Evolutionary conservation across 2,888 invertebrate genomes (phyloP), one percentile per base, ranked within the genome.

Genomic region (Torymus texanus): DNA sequence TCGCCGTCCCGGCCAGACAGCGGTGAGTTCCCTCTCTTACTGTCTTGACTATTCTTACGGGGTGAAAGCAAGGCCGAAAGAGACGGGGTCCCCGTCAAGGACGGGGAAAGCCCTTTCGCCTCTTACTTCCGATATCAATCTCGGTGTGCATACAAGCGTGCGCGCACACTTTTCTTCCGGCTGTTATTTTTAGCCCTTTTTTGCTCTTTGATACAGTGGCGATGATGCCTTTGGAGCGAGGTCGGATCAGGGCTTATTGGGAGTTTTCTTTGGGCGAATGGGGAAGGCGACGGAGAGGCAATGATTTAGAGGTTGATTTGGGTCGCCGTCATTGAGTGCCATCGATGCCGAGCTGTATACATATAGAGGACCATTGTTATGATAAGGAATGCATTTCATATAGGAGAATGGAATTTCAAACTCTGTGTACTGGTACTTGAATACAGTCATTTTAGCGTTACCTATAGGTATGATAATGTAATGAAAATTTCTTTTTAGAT

Each of bases 21-120:
- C 29, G 4, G 29, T 5, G 29, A 29, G 29, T 41, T 41, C 41
- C 41, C 41, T 41, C 41, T 41, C 41, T 41, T 8, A 8, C 41
- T 41, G 41, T 41, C 41, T 41, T 41, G 41, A 41, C 41, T 41
- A 41, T 41, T 41, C 41, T 41, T 41, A 41, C 41, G 8, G 12
- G 63, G 53, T 13, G 53, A 62, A 14, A 29, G 41, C 51, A 8
- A 8, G 41, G 3, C 5, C 14, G 18, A 58, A 53, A 61, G 58
- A 63, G 51, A 62, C 59, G 65, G 50, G 11, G n/a, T 63, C 72
- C 67, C 41, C 63, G 82, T 85, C 85, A 87, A 87, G 87, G 87
- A 83, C 86, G 85, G 86, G 85, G 84, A 85, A 85, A 86, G 84
- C 86, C 86, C 86, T 84, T 78, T 16, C 70, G 58, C 4, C 50